These are phyloP conservation scores for Eurypyga helias DNA, from an alignment of 2,113 vertebrate species.

Conservation along the genomic window DNA sequence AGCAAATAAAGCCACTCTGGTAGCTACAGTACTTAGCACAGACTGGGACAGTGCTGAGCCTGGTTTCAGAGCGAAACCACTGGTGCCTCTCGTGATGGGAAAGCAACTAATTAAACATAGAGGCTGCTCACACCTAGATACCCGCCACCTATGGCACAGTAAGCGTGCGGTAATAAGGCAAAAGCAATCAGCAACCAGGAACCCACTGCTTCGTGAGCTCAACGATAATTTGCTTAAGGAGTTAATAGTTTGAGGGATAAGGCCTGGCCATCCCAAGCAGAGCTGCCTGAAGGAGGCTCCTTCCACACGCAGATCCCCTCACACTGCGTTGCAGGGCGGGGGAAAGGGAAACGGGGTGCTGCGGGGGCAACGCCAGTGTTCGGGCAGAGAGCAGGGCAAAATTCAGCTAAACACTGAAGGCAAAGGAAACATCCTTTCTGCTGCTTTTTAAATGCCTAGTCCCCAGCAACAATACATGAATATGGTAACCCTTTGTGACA, in stretches of 20 bases:
- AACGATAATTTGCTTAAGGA: not conserved
- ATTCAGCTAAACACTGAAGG: not conserved
- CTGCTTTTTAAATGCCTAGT: not conserved
- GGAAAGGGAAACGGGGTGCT: not conserved
- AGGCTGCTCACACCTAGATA: not conserved
- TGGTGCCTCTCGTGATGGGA: not conserved
- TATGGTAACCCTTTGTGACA: not conserved
- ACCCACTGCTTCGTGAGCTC: not conserved
- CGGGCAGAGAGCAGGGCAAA: not conserved
- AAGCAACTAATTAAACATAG: not conserved
- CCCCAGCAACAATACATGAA: not conserved
- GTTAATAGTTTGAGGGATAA: not conserved
- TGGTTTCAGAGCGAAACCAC: not conserved
- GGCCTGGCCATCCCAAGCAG: not conserved
- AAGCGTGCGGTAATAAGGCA: not conserved
- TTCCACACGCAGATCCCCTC: not conserved
- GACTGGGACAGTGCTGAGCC: not conserved
- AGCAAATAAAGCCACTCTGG: not conserved
- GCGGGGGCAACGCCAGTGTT: not conserved
- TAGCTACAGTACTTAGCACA: not conserved
- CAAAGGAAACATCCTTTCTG: not conserved
- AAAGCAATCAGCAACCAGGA: not conserved
- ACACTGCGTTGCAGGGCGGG: accelerated
- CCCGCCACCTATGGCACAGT: not conserved
- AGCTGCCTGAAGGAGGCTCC: not conserved